Percentiles rank a stretch among this genome's conserved stretches.
These are phyloP conservation scores for Danio kyathit DNA, from an alignment of 2,797 vertebrate genomes.

Conservation along the genomic window DNA sequence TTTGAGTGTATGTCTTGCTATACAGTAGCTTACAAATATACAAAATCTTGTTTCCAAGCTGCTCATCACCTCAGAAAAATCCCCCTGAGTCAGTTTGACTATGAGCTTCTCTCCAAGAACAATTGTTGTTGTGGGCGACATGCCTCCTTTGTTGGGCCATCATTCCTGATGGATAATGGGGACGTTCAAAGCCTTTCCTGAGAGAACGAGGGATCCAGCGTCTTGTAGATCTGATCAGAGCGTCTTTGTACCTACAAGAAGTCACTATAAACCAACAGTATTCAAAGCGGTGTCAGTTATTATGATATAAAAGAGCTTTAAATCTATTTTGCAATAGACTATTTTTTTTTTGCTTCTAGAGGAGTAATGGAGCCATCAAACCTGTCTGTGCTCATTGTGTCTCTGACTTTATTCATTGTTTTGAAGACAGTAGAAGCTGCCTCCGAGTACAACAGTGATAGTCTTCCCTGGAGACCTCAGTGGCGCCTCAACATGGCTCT, in stretches of 20 bases:
- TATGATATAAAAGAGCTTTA: conserved; percentile 29
- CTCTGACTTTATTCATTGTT: not conserved
- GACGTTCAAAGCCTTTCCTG: conserved; percentile 31
- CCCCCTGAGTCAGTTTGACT: conserved; percentile 17
- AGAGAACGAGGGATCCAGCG: conserved; percentile 32
- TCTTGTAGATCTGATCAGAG: conserved; percentile 46
- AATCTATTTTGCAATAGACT: conserved; percentile 15
- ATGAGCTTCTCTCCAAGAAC: conserved; percentile 23
- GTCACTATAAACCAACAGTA: conserved; percentile 44
- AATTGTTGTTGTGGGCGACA: not conserved
- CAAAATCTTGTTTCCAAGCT: not conserved
- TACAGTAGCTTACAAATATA: not conserved
- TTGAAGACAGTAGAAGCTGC: not conserved
- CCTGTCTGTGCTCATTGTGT: conserved; percentile 9
- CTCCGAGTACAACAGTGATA: not conserved
- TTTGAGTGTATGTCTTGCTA: too few species aligned
- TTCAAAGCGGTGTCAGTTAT: conserved; percentile 45
- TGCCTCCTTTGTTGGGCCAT: conserved; percentile 25
- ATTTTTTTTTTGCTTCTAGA: conserved; percentile 14
- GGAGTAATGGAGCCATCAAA: conserved; percentile 26
- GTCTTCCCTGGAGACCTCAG: conserved; percentile 11
- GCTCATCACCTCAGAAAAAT: conserved; percentile 14
- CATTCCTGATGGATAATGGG: not conserved
- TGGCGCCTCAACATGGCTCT: conserved; percentile 21
- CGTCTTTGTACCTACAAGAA: conserved; percentile 39